phyloP scores from a whole-genome alignment of 1,140 invertebrate genomes.

The Scaptomyza hsui region DNA sequence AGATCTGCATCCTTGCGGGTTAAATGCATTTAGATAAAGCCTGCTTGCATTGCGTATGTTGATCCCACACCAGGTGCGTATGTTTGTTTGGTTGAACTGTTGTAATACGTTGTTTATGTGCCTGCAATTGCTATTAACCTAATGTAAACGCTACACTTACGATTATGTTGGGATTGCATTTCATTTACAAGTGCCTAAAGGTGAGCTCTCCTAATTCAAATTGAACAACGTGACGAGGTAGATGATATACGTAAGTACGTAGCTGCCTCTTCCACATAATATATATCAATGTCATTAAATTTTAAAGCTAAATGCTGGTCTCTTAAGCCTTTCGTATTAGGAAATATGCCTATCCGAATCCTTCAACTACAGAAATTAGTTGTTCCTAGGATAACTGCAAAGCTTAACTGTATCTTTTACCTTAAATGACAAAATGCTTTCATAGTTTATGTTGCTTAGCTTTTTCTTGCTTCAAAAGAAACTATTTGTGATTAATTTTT shows the following conservation, averaged over 20 bases:
- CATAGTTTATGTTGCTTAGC: not conserved
- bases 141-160: slow-evolving; percentile 53
- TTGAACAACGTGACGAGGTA: slow-evolving; percentile 9
- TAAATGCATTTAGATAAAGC: slow-evolving; percentile 33
- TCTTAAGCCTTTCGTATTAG: no score
- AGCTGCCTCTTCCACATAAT: slow-evolving; percentile 11
- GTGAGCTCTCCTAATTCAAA: not conserved
- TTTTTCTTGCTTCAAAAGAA: not conserved
- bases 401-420: no score
- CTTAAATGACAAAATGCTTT: no score
- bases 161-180: slow-evolving; percentile 38
- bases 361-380: no score
- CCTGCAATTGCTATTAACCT: slow-evolving; percentile 46
- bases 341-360: no score
- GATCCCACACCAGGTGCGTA: slow-evolving; percentile 25
- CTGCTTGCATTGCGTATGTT: slow-evolving; percentile 36
- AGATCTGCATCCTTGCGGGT: slow-evolving; percentile 2
- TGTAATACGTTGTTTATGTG: slow-evolving; percentile 45
- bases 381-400: no score
- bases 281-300: not conserved
- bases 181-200: slow-evolving; percentile 10
- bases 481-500: slow-evolving; percentile 1
- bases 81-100: slow-evolving; percentile 28
- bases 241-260: not conserved
- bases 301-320: no score